Conservation (phyloP, 30 jellyfish, hydroid and myxozoan genomes). For the Pelagia noctiluca region DNA sequence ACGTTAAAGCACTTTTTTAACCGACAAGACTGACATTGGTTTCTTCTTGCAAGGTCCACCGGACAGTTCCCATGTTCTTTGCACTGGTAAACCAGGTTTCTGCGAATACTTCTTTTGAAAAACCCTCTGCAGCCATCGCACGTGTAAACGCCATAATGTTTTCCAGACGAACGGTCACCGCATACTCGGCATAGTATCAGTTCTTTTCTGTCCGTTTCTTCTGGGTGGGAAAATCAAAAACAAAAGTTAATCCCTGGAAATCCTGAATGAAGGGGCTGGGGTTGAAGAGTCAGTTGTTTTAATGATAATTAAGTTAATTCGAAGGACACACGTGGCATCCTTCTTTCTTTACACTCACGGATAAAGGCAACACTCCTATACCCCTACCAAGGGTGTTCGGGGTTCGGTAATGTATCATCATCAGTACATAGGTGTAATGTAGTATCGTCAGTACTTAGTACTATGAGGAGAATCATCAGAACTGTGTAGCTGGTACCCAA, state of each 20-base stretch:
- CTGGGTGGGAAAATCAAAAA: slow-evolving; percentile 1
- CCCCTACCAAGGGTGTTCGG: no score
- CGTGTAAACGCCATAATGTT: slow-evolving; percentile 96
- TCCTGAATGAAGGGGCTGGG: not conserved
- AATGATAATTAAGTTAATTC: no score
- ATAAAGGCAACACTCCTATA: no score
- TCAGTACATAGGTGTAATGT: no score
- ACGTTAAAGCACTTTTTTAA: slow-evolving; percentile 92
- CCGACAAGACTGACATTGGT: slow-evolving; percentile 98
- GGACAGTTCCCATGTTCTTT: slow-evolving; percentile 95
- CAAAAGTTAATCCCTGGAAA: not conserved
- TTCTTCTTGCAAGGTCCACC: slow-evolving; percentile 95
- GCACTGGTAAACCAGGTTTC: slow-evolving; percentile 87
- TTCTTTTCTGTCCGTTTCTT: slow-evolving; percentile 73
- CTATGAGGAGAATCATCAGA: no score
- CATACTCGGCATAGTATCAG: slow-evolving; percentile 93
- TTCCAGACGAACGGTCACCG: slow-evolving; percentile 99
- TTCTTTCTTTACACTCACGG: no score
- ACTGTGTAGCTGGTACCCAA: no score
- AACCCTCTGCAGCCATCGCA: slow-evolving; percentile 99
- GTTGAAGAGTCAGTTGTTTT: not conserved
- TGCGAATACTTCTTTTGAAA: slow-evolving; percentile 94
- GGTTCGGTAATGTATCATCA: no score
- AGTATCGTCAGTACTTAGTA: no score
- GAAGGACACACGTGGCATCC: no score